Evolutionary conservation across 2,888 invertebrate species (phyloP).

Genomic region (Pristionchus mayeri): DNA sequence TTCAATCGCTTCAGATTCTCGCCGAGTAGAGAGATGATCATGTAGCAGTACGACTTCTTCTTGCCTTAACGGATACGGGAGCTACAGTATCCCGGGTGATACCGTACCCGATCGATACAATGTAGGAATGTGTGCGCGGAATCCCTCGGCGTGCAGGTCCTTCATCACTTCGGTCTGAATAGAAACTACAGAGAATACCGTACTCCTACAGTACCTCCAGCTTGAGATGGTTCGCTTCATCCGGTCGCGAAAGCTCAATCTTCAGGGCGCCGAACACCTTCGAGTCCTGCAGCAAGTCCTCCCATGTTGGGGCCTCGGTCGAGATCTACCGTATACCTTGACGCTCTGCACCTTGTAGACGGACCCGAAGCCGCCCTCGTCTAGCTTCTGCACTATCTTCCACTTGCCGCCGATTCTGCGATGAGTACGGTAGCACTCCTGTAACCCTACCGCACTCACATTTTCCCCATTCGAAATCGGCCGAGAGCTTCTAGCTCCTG

Average conservation of each 20-base stretch:
- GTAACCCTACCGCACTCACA: conserved; percentile 29
- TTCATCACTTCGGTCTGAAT: conserved; percentile 46
- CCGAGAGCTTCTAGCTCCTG: conserved; percentile 44
- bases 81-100: background rate
- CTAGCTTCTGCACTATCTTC: conserved; percentile 33
- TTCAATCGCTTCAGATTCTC: conserved; percentile 58
- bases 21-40: conserved; percentile 71
- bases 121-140: conserved; percentile 59
- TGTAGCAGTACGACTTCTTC: conserved; percentile 62
- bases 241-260: background rate
- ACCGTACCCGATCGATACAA: conserved; percentile 59
- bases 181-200: background rate
- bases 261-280: conserved; percentile 26
- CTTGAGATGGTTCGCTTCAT: conserved; percentile 42
- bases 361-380: conserved; percentile 43
- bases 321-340: conserved; percentile 30
- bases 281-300: background rate
- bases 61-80: conserved; percentile 1
- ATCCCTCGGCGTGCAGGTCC: conserved; percentile 48
- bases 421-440: background rate
- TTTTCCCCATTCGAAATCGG: conserved; percentile 42
- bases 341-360: conserved; percentile 43
- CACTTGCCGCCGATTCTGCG: conserved; percentile 39
- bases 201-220: conserved; percentile 35
- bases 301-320: too few species aligned